Conservation (phyloP, 2,888 invertebrate genomes). For the Acrobasis repandana region DNA sequence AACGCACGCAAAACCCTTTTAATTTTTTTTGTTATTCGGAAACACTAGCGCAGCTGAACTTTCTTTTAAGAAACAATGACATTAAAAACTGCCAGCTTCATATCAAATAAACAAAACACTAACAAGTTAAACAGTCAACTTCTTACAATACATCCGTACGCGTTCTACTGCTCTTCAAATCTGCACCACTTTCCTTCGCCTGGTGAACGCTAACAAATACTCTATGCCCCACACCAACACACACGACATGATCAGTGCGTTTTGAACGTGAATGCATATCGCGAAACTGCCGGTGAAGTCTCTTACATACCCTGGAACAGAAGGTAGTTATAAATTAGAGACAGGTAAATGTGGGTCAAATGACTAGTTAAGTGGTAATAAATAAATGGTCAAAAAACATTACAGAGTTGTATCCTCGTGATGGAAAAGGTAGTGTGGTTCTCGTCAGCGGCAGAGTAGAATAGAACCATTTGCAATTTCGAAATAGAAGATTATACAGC, state of each 20-base stretch:
- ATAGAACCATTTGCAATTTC: too few species aligned
- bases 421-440: too few species aligned
- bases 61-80: too few species aligned
- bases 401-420: too few species aligned
- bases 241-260: conserved; percentile 86
- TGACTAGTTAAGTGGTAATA: too few species aligned
- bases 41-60: too few species aligned
- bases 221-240: conserved; percentile 87
- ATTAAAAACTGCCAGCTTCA: not conserved
- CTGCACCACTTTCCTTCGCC: conserved; percentile 74
- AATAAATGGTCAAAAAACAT: too few species aligned
- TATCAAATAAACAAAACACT: not conserved
- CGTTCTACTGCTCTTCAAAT: conserved; percentile 42
- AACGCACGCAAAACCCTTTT: not conserved
- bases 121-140: not conserved
- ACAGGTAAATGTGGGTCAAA: too few species aligned
- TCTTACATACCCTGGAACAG: conserved; percentile 85
- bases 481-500: too few species aligned
- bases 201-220: conserved; percentile 72
- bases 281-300: conserved; percentile 87
- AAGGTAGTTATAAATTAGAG: too few species aligned
- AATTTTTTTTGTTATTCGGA: not conserved
- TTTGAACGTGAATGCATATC: conserved; percentile 88
- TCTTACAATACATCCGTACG: not conserved
- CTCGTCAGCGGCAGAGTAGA: too few species aligned